A percentile compares a stretch with the other conserved stretches of the same genome.
phyloP scores from a whole-genome alignment of 1,140 invertebrate genomes.

The Phortica variegata region DNA sequence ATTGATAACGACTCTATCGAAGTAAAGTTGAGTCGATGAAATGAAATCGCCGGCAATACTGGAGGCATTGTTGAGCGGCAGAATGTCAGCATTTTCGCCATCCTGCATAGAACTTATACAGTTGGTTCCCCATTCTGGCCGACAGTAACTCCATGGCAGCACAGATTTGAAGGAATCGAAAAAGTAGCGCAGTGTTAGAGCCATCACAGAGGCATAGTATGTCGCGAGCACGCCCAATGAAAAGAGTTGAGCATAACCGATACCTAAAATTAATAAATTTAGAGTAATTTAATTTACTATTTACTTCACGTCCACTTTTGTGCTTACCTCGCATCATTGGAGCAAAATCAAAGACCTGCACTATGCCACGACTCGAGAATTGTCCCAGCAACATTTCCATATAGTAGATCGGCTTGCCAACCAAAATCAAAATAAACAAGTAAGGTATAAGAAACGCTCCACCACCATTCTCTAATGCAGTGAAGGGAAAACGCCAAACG shows the following conservation, averaged over 20 bases:
- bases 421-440: conserved; percentile 68
- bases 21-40: neutral
- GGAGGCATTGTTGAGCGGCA: neutral
- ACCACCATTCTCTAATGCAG: too few species aligned
- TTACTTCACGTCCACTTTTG: neutral
- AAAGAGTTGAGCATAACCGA: conserved; percentile 73
- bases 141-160: conserved; percentile 67
- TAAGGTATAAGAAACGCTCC: conserved; percentile 74
- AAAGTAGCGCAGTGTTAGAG: conserved; percentile 66
- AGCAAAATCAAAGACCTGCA: conserved; percentile 58
- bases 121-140: conserved; percentile 59
- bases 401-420: conserved; percentile 78
- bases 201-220: conserved; percentile 69
- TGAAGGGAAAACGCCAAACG: too few species aligned
- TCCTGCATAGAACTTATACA: conserved; percentile 29
- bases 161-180: conserved; percentile 62
- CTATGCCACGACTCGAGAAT: conserved; percentile 64
- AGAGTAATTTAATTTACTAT: neutral
- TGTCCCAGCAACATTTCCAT: conserved; percentile 73
- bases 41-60: too few species aligned
- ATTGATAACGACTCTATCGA: neutral
- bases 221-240: conserved; percentile 68
- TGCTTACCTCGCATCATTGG: conserved; percentile 60
- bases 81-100: neutral
- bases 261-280: conserved; percentile 59